Base-by-base conservation (phyloP, 2,888 invertebrate genomes). In the Hypomecis atomaria region DNA sequence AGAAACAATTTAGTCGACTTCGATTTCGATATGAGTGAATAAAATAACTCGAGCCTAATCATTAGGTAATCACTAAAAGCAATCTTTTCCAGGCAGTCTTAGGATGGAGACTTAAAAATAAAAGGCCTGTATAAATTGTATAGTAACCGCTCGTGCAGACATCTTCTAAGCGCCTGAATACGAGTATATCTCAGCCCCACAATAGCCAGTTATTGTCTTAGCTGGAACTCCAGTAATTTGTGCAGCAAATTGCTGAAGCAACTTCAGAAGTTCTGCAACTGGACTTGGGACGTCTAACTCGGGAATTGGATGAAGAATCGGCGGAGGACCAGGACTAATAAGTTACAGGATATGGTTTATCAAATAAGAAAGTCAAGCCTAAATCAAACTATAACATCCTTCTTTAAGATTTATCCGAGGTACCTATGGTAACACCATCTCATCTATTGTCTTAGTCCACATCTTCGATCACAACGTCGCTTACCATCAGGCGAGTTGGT, bases 241-340 rank as follows among this genome's bases (percentile, higher is more conserved):
- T 54, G 45, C 53, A 42, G 45, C n/a, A 47, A 62, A 56, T 57
- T 56, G 56, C 50, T 62, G 8, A 8, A 50, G 55, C 42, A 44
- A 62, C 38, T 53, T 23, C 8, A 2, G 13, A 47, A 61, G 55
- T 61, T 55, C 6, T 52, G 62, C 53, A 44, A 11, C 44, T 38
- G 52, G 42, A 52, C 62, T 55, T 55, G 43, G 50, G 62, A 52
- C 56, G 52, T 42, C 62, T 47, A 57, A 57, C 62, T 62, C 50
- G 6, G 13, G 42, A 47, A 62, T 62, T 58, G 53, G 37, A 62
- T 62, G 48, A 58, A 54, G 53, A 53, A 53, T 42, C n/a, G 48
- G 43, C 47, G 8, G 9, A 48, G 37, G 9, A 5, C 2, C 2
- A 5, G 45, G 56, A 56, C 38, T 0, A 47, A 56, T 47, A n/a